Evolutionary conservation across 2,797 vertebrate species (phyloP).

Genomic region (Mionectes olivaceus): DNA sequence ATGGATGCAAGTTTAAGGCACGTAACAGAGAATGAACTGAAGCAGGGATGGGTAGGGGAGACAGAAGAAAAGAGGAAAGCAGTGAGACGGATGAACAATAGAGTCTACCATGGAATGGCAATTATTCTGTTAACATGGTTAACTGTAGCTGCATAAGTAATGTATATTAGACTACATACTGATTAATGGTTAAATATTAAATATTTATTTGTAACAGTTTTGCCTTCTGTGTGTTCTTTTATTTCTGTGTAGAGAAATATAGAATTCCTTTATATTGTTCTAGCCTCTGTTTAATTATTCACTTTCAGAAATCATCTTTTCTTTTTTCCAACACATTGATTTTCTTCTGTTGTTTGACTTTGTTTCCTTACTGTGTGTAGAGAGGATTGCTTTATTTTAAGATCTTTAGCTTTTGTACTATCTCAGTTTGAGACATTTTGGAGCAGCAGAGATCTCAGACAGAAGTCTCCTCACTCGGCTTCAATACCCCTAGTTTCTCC

Average conservation of each 20-base stretch:
- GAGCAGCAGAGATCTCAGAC: not conserved
- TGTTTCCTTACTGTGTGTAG: not conserved
- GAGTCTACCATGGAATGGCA: not conserved
- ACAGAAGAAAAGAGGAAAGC: not conserved
- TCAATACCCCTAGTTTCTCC: not conserved
- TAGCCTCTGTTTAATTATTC: constrained; percentile 6
- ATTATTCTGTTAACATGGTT: not conserved
- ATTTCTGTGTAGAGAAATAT: not conserved
- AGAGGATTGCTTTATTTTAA: not conserved
- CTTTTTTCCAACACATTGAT: not conserved
- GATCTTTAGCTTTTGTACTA: constrained; percentile 8
- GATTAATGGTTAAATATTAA: constrained; percentile 15
- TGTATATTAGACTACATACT: not conserved
- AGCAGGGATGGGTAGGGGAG: not conserved
- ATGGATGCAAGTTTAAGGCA: not conserved
- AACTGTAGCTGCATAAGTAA: not conserved
- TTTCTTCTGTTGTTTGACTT: not conserved
- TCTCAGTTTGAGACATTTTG: not conserved
- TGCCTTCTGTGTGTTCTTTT: not conserved
- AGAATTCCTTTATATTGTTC: not conserved
- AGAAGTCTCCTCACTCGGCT: not conserved
- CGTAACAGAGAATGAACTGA: not conserved
- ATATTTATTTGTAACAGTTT: not conserved
- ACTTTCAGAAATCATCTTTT: not conserved
- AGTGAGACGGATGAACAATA: not conserved